A percentile compares a stretch with the other conserved stretches of the same genome.
phyloP scores from a whole-genome alignment of 2,888 invertebrate species.

The Cheilosia scutellata region DNA sequence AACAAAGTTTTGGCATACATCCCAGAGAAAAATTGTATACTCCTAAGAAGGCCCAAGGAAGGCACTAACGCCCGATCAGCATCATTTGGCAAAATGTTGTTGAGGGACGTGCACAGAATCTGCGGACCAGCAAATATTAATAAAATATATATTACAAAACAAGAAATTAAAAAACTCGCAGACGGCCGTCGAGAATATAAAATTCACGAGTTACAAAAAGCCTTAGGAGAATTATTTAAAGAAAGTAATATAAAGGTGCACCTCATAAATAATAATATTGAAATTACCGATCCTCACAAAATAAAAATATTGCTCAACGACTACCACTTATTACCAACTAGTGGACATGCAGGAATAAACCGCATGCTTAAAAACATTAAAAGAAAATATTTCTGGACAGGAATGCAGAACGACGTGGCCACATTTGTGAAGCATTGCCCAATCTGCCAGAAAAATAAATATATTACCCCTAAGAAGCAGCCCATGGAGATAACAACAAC shows the following conservation, averaged over 20 bases:
- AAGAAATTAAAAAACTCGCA: too few relatives aligned
- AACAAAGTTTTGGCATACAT: too few relatives aligned
- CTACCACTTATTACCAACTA: not conserved
- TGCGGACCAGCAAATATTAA: too few relatives aligned
- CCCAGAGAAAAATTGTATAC: not conserved
- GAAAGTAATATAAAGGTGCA: not conserved
- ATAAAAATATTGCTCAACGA: not conserved
- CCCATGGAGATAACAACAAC: not conserved
- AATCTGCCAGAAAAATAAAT: not conserved
- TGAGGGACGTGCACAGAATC: too few relatives aligned
- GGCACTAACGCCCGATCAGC: not conserved
- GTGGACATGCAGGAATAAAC: constrained; percentile 3
- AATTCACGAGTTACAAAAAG: too few relatives aligned
- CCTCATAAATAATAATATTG: not conserved
- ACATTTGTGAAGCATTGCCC: not conserved
- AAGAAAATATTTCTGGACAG: not conserved
- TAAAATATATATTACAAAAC: too few relatives aligned
- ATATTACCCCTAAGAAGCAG: not conserved
- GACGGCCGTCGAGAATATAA: too few relatives aligned
- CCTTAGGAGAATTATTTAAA: too few relatives aligned
- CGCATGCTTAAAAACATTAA: not conserved
- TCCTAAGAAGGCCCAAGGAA: not conserved
- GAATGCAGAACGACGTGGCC: not conserved
- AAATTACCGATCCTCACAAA: not conserved
- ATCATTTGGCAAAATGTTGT: too few relatives aligned